Evolutionary conservation across 2,113 vertebrate genomes (phyloP).

Genomic region (Aspidoscelis tigris): DNA sequence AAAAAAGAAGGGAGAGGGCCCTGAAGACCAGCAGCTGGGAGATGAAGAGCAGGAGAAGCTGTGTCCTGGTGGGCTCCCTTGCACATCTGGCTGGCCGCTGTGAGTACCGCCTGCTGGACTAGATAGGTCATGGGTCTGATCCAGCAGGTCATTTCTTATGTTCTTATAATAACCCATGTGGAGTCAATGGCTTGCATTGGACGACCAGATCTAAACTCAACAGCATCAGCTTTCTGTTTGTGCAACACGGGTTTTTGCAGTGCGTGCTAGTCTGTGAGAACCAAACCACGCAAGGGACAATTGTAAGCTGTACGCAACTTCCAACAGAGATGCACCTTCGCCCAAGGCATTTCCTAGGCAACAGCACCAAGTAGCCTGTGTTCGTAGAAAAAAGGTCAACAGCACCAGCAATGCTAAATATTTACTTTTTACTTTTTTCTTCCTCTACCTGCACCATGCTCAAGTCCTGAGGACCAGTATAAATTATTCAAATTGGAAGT

Average conservation of each 20-base stretch:
- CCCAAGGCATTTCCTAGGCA: not conserved
- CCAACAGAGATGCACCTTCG: not conserved
- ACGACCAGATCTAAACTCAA: no score
- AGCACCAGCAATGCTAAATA: not conserved
- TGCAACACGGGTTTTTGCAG: not conserved
- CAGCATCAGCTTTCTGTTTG: no score
- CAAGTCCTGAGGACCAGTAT: not conserved
- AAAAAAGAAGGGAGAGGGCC: no score
- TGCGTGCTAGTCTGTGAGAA: accelerated
- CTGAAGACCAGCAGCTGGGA: no score
- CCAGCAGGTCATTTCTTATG: no score
- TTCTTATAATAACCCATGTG: no score
- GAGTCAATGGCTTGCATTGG: no score
- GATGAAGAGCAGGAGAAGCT: no score
- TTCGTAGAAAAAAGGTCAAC: not conserved
- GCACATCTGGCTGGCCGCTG: no score
- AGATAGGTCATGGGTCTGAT: no score
- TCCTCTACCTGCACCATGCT: not conserved
- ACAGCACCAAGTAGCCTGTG: not conserved
- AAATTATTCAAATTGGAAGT: not conserved
- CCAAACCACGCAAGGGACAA: not conserved
- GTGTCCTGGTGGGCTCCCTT: no score
- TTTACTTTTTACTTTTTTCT: not conserved
- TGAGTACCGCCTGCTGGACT: no score
- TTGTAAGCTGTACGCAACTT: not conserved